Evolutionary conservation across 2,888 invertebrate genomes (phyloP), one percentile per base, ranked within the genome.

Genomic region (Laothoe populi): DNA sequence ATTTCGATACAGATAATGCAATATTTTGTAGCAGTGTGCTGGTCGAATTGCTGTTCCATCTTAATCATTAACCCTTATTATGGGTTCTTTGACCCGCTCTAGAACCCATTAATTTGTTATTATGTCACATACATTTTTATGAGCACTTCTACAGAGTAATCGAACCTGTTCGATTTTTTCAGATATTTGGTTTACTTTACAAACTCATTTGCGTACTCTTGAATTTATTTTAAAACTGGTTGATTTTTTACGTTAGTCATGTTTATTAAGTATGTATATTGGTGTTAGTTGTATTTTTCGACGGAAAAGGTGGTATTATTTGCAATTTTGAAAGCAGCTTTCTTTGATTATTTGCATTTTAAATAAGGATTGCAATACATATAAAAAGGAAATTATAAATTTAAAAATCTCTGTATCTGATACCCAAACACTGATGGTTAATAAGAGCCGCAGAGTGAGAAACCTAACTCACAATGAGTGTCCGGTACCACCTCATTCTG

Each of bases 71-170:
- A 44, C 19, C 44, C 44, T 44, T 44, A 8, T 44, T 19, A 44
- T 19, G 44, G 19, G 44, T 44, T 19, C 44, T n/a, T 44, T 19
- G 19, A 44, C 44, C 44, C 19, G 2, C 1, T 42, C 16, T 44
- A 19, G 44, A 44, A 44, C 19, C 8, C 44, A 44, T 44, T 44
- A 44, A 44, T 8, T 44, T 44, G 19, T 19, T 44, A 44, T 44
- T 44, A 44, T 44, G 44, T 44, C 44, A 40, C n/a, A 44, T 44
- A 44, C 8, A 38, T 44, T 44, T 44, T 44, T 19, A 44, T 19
- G 44, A 44, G 44, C 19, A 19, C 8, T 8, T 44, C 8, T 8
- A 44, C 4, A 19, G 19, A 19, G 19, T 44, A 19, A 44, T 19
- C 4, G 5, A 8, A 44, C 44, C 7, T 0, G 16, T 44, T 38